These are phyloP conservation scores for Laticauda colubrina DNA, from an alignment of 2,113 vertebrate species.

Conservation along the genomic window DNA sequence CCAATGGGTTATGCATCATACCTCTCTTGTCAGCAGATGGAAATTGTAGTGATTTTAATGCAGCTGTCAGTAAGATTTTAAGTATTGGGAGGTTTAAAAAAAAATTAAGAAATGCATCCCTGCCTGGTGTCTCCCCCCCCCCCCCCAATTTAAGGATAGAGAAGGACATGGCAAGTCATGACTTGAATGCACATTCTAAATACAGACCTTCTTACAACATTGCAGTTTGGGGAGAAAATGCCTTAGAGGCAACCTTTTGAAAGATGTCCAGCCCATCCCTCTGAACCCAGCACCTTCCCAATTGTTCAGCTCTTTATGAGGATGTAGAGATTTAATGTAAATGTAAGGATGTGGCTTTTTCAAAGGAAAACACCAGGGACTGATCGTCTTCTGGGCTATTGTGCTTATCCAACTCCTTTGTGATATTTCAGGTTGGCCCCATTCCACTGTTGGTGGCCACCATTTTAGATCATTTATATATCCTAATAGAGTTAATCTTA, in stretches of 20 bases:
- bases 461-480: neutral
- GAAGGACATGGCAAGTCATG: neutral
- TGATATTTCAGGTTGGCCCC: neutral
- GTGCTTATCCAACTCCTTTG: neutral
- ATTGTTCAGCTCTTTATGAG: neutral
- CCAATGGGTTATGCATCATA: no score
- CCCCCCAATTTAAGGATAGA: no score
- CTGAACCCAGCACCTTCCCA: neutral
- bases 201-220: neutral
- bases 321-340: neutral
- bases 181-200: neutral
- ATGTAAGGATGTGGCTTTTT: neutral
- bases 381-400: neutral
- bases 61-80: no score
- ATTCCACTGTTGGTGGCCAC: neutral
- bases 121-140: no score
- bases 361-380: neutral
- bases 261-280: neutral
- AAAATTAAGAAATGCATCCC: no score
- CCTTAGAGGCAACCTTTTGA: neutral
- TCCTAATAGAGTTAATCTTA: neutral
- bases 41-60: no score
- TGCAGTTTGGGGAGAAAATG: neutral
- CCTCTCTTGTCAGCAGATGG: no score
- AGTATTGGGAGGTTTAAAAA: no score